A percentile compares a stretch with the other conserved stretches of the same genome.
Conservation (phyloP, 2,797 vertebrate species). For the Diceros bicornis region DNA sequence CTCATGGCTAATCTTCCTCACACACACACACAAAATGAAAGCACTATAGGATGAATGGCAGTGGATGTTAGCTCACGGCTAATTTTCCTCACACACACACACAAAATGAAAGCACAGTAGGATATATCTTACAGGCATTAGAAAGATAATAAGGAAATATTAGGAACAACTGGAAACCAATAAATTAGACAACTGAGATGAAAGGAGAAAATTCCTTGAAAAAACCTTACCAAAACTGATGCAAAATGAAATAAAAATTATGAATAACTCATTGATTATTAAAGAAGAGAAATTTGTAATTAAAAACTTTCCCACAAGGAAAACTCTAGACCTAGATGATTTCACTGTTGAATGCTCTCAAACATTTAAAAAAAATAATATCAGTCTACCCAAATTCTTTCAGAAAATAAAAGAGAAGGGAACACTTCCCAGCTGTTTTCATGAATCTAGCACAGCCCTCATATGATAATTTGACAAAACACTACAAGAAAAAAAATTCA, state of each 20-base stretch:
- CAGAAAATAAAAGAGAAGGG: not conserved
- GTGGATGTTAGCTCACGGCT: too few relatives aligned
- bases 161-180: not conserved
- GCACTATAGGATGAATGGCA: too few relatives aligned
- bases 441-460: not conserved
- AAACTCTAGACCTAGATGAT: not conserved
- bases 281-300: not conserved
- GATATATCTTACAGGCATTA: not conserved
- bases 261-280: not conserved
- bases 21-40: too few relatives aligned
- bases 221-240: not conserved
- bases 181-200: not conserved
- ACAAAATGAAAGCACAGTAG: too few relatives aligned
- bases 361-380: not conserved
- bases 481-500: not conserved
- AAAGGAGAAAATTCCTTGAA: not conserved
- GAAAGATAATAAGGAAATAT: not conserved
- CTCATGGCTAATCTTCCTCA: too few relatives aligned
- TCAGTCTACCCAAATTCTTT: not conserved
- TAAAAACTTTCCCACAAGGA: not conserved
- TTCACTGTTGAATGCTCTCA: not conserved
- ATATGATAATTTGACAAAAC: not conserved
- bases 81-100: too few relatives aligned
- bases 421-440: not conserved
- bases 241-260: not conserved